A percentile compares a stretch with the other conserved stretches of the same genome.
phyloP scores from a whole-genome alignment of 2,797 vertebrate species.

The Apogon hyalosoma region DNA sequence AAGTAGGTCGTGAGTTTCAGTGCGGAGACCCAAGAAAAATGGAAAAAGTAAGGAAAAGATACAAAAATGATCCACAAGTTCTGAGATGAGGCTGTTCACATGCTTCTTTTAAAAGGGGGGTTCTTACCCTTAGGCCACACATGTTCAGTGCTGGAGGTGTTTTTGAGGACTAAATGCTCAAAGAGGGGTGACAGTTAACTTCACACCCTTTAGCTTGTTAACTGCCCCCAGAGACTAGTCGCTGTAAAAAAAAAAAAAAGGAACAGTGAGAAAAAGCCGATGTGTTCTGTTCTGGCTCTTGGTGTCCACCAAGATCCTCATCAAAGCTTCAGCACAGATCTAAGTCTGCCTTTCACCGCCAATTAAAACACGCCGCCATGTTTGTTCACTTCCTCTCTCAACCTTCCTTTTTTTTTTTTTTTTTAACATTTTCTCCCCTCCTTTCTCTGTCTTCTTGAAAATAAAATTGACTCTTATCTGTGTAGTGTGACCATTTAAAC shows the following conservation, averaged over 20 bases:
- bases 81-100: constrained; percentile 28
- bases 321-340: constrained; percentile 65
- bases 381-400: constrained; percentile 40
- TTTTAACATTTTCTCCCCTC: constrained; percentile 7
- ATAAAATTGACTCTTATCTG: constrained; percentile 1
- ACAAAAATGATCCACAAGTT: constrained; percentile 16
- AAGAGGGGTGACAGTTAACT: constrained; percentile 64
- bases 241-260: constrained; percentile 59
- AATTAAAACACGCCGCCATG: constrained; percentile 56
- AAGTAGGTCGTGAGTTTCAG: neutral
- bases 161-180: constrained; percentile 54
- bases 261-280: constrained; percentile 44
- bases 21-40: neutral
- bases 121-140: constrained; percentile 49
- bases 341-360: constrained; percentile 54
- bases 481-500: constrained; percentile 18
- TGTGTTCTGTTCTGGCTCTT: constrained; percentile 34
- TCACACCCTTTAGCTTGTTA: constrained; percentile 72
- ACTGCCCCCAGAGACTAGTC: constrained; percentile 58
- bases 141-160: constrained; percentile 61
- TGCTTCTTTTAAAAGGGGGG: constrained; percentile 45
- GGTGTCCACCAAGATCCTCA: constrained; percentile 59
- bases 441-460: constrained; percentile 8
- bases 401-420: neutral
- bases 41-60: neutral